Evolutionary conservation across 2,888 invertebrate genomes (phyloP).

Genomic region (Norana najaformis): DNA sequence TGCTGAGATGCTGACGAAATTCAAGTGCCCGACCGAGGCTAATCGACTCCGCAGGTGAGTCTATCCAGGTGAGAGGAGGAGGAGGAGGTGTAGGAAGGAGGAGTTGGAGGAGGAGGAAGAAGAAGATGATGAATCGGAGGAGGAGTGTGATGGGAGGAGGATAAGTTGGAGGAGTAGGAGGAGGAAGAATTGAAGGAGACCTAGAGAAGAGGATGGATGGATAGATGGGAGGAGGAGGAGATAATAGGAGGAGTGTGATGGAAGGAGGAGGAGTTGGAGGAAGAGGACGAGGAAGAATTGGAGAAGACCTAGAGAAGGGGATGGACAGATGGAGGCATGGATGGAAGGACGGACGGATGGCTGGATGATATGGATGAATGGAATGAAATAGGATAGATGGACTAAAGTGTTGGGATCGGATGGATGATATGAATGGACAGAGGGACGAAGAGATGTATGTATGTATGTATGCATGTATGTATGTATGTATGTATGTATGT

Average conservation of each 20-base stretch:
- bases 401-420: neutral
- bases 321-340: neutral
- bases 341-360: neutral
- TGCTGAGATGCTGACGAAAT: constrained; percentile 35
- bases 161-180: neutral
- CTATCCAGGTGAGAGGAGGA: constrained; percentile 41
- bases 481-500: neutral
- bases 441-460: neutral
- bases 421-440: neutral
- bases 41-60: constrained; percentile 27
- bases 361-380: neutral
- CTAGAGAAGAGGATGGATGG: too few relatives aligned
- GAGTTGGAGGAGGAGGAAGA: neutral
- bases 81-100: constrained; percentile 1
- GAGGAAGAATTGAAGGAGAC: too few relatives aligned
- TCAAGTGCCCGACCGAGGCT: neutral
- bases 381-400: neutral
- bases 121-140: neutral
- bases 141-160: neutral
- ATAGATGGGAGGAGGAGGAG: too few relatives aligned
- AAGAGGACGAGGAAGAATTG: neutral
- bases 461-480: neutral
- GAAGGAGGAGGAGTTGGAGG: neutral
- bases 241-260: neutral
- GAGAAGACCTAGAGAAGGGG: neutral